Percentiles rank a stretch among this genome's conserved stretches.
phyloP scores from a whole-genome alignment of 2,113 vertebrate genomes.

The Notiomystis cincta region DNA sequence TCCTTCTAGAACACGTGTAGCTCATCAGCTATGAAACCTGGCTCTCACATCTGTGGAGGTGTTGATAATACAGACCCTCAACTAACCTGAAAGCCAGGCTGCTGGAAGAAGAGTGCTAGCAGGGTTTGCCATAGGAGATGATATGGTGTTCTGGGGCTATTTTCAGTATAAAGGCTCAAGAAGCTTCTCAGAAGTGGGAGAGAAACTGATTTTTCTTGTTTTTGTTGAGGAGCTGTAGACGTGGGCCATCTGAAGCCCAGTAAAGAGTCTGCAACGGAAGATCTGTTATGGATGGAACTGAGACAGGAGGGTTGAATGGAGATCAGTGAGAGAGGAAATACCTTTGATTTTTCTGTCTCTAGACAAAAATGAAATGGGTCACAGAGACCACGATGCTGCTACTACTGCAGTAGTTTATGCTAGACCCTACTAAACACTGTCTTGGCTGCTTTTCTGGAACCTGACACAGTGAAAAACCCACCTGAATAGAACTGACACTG shows the following conservation, averaged over 20 bases:
- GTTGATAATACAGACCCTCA: not conserved
- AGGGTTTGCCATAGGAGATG: not conserved
- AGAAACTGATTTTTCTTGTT: not conserved
- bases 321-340: not conserved
- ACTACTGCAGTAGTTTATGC: not conserved
- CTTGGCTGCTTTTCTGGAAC: not conserved
- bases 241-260: not conserved
- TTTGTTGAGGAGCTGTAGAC: not conserved
- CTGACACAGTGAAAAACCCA: not conserved
- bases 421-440: not conserved
- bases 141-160: accelerated
- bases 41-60: not conserved
- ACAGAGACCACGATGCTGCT: not conserved
- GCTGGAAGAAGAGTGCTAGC: not conserved
- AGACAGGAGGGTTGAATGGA: accelerated
- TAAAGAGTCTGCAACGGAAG: not conserved
- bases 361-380: not conserved
- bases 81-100: not conserved
- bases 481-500: not conserved
- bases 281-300: not conserved
- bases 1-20: not conserved
- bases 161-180: not conserved
- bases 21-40: not conserved
- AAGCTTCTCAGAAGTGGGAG: not conserved
- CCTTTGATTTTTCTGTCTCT: not conserved